Percentiles rank a stretch among this genome's conserved stretches.
Evolutionary conservation across 2,888 invertebrate species (phyloP).

Genomic region (Idaea straminata): DNA sequence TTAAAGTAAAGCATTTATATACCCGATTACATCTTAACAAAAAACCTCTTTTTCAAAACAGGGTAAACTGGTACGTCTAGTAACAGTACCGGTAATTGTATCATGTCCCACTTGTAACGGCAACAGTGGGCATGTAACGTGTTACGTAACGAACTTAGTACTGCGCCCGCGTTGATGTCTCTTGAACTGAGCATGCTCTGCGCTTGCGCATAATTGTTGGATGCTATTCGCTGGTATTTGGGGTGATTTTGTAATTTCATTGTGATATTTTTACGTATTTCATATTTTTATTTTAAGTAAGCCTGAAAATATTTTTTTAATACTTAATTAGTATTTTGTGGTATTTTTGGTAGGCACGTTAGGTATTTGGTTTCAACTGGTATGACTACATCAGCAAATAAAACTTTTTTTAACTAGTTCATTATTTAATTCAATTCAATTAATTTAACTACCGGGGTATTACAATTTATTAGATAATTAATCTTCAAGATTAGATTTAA

Average conservation of each 20-base stretch:
- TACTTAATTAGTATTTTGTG: background rate
- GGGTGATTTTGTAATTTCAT: background rate
- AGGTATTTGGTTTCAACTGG: background rate
- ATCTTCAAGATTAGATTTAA: too few relatives aligned
- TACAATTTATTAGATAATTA: too few relatives aligned
- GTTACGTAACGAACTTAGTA: conserved; percentile 27
- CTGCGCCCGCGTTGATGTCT: conserved; percentile 47
- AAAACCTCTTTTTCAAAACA: conserved; percentile 3
- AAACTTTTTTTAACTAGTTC: too few relatives aligned
- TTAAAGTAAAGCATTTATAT: background rate
- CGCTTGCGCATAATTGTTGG: conserved; percentile 14
- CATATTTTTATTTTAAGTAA: background rate
- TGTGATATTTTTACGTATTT: background rate
- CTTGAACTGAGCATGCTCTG: conserved; percentile 31
- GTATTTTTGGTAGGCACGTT: background rate
- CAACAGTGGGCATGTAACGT: conserved; percentile 26
- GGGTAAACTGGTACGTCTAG: conserved; percentile 1
- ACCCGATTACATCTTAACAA: background rate
- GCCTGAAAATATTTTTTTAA: background rate
- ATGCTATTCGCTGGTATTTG: background rate
- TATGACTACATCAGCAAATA: background rate
- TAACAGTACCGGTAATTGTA: background rate
- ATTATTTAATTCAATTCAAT: too few relatives aligned
- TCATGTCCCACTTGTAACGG: conserved; percentile 1
- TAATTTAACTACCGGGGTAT: too few relatives aligned